These are phyloP conservation scores for Mustela lutreola DNA, from an alignment of 2,113 vertebrate genomes.

Conservation along the genomic window DNA sequence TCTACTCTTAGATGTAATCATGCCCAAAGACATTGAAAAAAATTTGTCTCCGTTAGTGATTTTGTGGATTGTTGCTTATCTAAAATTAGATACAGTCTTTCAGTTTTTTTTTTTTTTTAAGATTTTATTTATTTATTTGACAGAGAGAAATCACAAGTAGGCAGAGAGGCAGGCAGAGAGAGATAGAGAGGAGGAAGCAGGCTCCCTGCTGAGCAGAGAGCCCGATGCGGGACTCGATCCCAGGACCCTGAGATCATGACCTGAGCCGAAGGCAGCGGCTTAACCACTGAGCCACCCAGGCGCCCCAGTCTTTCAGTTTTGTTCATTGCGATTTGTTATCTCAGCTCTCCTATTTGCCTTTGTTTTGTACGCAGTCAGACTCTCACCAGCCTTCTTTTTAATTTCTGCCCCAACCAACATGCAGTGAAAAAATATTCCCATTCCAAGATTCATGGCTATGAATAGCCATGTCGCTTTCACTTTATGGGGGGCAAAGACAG, in stretches of 20 bases:
- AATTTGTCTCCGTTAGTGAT: not conserved
- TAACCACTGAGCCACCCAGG: too few relatives aligned
- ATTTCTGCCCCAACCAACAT: not conserved
- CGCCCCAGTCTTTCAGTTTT: not conserved
- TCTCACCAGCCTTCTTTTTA: not conserved
- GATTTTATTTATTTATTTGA: too few relatives aligned
- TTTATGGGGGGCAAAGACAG: not conserved
- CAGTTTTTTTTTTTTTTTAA: too few relatives aligned
- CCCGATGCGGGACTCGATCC: too few relatives aligned
- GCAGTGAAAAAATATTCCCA: not conserved
- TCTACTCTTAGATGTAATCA: not conserved
- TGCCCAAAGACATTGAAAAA: not conserved
- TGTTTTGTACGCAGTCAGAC: not conserved
- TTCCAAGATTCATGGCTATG: not conserved
- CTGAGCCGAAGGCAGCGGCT: too few relatives aligned
- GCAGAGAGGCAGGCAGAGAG: too few relatives aligned
- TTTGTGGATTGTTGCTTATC: not conserved
- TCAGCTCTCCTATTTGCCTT: not conserved
- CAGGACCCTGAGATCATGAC: too few relatives aligned
- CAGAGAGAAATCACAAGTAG: too few relatives aligned
- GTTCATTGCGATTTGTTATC: not conserved
- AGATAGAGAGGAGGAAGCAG: too few relatives aligned
- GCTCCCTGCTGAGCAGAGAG: too few relatives aligned
- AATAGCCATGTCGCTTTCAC: not conserved
- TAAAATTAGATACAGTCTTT: conserved; percentile 16